phyloP scores from a whole-genome alignment of 2,888 invertebrate genomes.

The Drosophila mettleri region DNA sequence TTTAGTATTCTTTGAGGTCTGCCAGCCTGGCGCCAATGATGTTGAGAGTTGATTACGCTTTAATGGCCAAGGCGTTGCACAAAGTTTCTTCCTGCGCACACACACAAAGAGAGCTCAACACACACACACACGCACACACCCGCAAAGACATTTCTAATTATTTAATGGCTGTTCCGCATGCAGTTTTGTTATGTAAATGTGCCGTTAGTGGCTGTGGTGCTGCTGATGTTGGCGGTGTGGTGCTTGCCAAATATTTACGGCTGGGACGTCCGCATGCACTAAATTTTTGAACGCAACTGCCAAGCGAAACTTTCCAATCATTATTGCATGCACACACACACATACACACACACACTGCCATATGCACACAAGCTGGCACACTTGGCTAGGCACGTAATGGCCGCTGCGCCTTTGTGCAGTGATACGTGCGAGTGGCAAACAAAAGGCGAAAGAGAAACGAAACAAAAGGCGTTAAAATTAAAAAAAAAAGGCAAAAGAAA shows the following conservation, averaged over 20 bases:
- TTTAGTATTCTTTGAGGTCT: constrained; percentile 33
- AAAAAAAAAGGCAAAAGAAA: constrained; percentile 12
- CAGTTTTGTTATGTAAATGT: constrained; percentile 79
- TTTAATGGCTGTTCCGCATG: constrained; percentile 77
- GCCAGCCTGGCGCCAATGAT: constrained; percentile 62
- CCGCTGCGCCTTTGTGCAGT: constrained; percentile 74
- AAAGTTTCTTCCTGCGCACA: constrained; percentile 44
- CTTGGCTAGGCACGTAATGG: constrained; percentile 75
- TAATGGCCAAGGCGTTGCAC: constrained; percentile 73
- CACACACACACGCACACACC: constrained; percentile 9
- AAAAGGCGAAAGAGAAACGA: constrained; percentile 51
- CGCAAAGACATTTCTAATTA: constrained; percentile 73
- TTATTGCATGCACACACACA: constrained; percentile 60
- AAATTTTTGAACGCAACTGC: constrained; percentile 66
- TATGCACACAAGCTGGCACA: constrained; percentile 43
- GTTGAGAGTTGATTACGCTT: constrained; percentile 73
- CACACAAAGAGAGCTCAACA: neutral
- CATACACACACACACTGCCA: constrained; percentile 15
- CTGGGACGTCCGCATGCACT: constrained; percentile 64
- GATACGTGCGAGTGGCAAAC: constrained; percentile 70
- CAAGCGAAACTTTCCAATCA: constrained; percentile 76
- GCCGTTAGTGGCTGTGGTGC: constrained; percentile 44
- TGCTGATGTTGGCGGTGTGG: constrained; percentile 25
- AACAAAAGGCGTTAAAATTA: constrained; percentile 69
- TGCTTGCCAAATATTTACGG: constrained; percentile 73